These are phyloP conservation scores for Apodemus agrarius DNA, from an alignment of 2,797 vertebrate genomes.

Conservation along the genomic window DNA sequence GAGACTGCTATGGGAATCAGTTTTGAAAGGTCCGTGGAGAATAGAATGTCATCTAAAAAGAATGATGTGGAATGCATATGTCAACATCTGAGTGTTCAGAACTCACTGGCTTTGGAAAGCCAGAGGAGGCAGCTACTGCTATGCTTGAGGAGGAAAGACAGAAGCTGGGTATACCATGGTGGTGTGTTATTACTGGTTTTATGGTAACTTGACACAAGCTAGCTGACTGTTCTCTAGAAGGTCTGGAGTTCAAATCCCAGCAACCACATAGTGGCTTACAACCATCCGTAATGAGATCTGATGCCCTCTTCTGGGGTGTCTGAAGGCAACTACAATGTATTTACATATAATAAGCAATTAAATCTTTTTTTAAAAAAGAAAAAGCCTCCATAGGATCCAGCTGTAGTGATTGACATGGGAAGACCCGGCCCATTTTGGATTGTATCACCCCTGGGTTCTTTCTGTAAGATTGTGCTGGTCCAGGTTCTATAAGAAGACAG, in stretches of 20 bases:
- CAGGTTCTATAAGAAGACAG: not conserved
- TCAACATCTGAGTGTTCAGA: too few species aligned
- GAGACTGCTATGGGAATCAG: not conserved
- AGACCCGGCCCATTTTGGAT: not conserved
- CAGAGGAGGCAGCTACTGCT: too few species aligned
- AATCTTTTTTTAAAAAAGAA: not conserved
- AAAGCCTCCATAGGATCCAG: not conserved
- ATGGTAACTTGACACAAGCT: not conserved
- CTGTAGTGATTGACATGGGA: not conserved
- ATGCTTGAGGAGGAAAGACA: fast-evolving
- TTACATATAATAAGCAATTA: too few species aligned
- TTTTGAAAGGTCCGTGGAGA: too few species aligned
- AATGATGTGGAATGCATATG: fast-evolving
- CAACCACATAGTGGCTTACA: too few species aligned
- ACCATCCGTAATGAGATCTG: too few species aligned
- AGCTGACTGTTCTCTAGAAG: too few species aligned
- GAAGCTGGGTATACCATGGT: too few species aligned
- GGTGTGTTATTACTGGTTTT: not conserved
- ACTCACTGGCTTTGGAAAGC: not conserved
- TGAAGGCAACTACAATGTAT: too few species aligned
- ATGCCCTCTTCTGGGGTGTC: too few species aligned
- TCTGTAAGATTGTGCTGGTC: not conserved
- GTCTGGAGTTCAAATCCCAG: too few species aligned
- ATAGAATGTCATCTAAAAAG: not conserved
- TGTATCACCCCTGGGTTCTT: not conserved